These are phyloP conservation scores for Xestia c-nigrum DNA, from an alignment of 2,888 invertebrate genomes.

Conservation along the genomic window DNA sequence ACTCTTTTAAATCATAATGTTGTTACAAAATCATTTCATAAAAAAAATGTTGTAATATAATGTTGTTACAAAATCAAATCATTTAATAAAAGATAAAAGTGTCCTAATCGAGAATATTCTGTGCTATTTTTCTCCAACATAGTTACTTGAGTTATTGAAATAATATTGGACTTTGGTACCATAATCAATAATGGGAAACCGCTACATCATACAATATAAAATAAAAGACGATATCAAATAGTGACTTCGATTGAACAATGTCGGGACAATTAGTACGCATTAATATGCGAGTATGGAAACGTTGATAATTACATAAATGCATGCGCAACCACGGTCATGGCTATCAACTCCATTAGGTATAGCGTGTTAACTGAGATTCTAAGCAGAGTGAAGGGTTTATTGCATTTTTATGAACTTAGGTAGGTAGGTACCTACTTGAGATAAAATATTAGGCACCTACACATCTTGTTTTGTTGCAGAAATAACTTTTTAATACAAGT, in stretches of 20 bases:
- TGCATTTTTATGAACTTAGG: not conserved
- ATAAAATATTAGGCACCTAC: not conserved
- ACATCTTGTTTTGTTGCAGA: not conserved
- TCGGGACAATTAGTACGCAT: constrained; percentile 1
- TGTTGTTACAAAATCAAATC: no score
- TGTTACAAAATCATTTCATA: no score
- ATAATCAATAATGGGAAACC: not conserved
- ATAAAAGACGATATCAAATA: constrained; percentile 10
- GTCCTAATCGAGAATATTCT: not conserved
- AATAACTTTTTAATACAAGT: no score
- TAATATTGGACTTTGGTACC: not conserved
- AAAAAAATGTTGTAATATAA: no score
- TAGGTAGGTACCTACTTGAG: not conserved
- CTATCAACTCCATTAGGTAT: constrained; percentile 33
- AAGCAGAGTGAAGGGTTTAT: constrained; percentile 13
- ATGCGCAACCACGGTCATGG: constrained; percentile 29
- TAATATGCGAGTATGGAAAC: constrained; percentile 1
- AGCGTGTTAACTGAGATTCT: constrained; percentile 8
- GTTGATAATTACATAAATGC: not conserved
- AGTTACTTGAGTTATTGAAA: not conserved
- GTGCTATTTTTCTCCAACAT: not conserved
- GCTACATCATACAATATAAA: not conserved
- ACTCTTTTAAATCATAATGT: no score
- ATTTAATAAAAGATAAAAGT: no score
- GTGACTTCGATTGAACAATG: constrained; percentile 6